These are phyloP conservation scores for Nyctereutes procyonoides DNA, from an alignment of 2,113 vertebrate genomes.

Conservation along the genomic window DNA sequence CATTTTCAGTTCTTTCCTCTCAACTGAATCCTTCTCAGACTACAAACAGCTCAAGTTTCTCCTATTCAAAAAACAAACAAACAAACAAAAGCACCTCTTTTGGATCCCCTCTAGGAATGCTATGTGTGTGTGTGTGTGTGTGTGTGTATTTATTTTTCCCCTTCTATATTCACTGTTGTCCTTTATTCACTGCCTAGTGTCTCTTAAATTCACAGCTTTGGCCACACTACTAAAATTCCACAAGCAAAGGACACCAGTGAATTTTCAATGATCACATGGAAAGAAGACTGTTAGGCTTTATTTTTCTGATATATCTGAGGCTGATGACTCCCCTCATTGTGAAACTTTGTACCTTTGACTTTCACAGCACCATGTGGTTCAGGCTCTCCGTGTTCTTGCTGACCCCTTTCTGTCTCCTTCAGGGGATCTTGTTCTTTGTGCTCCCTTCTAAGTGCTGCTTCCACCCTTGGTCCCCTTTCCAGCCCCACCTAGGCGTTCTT, in stretches of 20 bases:
- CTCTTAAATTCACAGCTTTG: conserved; percentile 26
- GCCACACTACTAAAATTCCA: background rate
- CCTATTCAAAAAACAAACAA: background rate
- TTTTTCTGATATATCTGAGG: background rate
- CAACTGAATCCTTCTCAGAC: background rate
- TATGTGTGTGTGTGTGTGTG: background rate
- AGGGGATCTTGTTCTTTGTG: background rate
- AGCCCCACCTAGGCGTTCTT: background rate
- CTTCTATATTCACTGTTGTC: background rate
- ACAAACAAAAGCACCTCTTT: background rate
- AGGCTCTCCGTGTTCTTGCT: background rate
- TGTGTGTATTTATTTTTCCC: background rate
- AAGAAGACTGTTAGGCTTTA: background rate
- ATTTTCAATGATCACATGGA: conserved; percentile 6
- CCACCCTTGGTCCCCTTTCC: background rate
- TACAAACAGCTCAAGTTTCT: background rate
- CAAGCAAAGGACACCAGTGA: background rate
- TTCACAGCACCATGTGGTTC: background rate
- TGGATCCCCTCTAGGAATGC: background rate
- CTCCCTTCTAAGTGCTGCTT: background rate
- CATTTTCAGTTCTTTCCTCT: background rate
- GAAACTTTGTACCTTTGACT: background rate
- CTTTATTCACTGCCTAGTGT: background rate
- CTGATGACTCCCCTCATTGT: background rate
- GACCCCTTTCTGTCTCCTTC: background rate